Base-by-base conservation (phyloP, 2,113 vertebrate genomes). In the Excalfactoria chinensis region DNA sequence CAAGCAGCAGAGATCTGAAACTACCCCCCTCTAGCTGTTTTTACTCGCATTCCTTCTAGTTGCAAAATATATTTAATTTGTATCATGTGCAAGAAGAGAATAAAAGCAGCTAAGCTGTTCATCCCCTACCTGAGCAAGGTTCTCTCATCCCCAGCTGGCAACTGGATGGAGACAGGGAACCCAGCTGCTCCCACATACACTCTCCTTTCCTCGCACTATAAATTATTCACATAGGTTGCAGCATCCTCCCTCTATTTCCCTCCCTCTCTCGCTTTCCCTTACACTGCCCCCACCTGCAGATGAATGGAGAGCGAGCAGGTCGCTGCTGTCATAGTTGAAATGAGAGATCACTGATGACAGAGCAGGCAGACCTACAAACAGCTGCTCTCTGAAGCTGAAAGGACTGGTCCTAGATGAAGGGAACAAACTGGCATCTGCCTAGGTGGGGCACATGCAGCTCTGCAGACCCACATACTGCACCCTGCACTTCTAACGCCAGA, bases 161-260 rank as follows among this genome's bases (percentile, higher is more conserved):
- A 94, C 87, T 70, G 79, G 96, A 94, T 90, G 89, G 77, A 93
- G 74, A 84, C 93, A 60, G 91, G 88, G 93, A 95, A 93, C 86
- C 96, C 93, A 95, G 96, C 96, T 93, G 95, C 95, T 44, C 25
- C 35, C 68, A 43, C 73, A 37, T 30, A 32, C 34, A 35, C 74
- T 93, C 91, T 94, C 78, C 76, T 41, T 91, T 71, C 96, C 93
- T 88, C 48, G 84, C 93, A 89, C 91, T 76, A 97, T 97, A 96
- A 97, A 96, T 96, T 92, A 97, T 97, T 73, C 96, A 97, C 84
- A 53, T 86, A 97, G 98, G 98, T 97, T 98, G 98, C 98, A 97
- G 96, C 95, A 92, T 97, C 97, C 87, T 96, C 96, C 93, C 94
- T 97, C 97, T 86, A 26, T 16, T 11, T 23, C 12, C 26, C 51